phyloP scores from a whole-genome alignment of 2,888 invertebrate species.

The Agapostemon virescens region DNA sequence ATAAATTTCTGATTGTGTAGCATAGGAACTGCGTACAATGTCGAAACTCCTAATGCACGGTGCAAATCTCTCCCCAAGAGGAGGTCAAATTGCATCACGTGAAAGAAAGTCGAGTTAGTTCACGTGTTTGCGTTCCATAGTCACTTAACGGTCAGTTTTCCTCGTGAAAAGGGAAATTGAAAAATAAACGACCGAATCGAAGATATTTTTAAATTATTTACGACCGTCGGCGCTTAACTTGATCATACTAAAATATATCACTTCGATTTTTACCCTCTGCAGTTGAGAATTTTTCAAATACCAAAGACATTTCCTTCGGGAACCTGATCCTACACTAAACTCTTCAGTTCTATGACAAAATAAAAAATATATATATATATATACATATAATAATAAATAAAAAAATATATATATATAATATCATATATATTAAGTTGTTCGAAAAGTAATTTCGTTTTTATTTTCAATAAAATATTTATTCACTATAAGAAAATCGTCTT shows the following conservation, averaged over 20 bases:
- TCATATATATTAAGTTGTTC: too few species aligned
- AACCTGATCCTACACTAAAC: not conserved
- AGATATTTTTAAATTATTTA: not conserved
- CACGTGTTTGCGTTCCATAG: not conserved
- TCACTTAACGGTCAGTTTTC: conserved; percentile 6
- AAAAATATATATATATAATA: too few species aligned
- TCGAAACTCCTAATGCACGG: conserved; percentile 9
- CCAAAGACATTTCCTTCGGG: not conserved
- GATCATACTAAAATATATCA: not conserved
- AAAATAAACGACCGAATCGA: not conserved
- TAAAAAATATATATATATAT: too few species aligned
- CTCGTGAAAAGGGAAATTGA: not conserved
- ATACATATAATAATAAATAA: too few species aligned
- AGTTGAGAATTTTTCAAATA: not conserved
- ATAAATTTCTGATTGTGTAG: not conserved
- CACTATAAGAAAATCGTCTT: too few species aligned
- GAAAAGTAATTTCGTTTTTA: too few species aligned
- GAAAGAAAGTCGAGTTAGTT: conserved; percentile 21
- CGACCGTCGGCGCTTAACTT: not conserved
- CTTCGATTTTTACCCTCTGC: not conserved
- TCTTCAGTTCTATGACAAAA: not conserved
- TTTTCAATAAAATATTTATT: too few species aligned
- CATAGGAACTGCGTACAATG: conserved; percentile 1
- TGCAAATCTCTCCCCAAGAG: conserved; percentile 10
- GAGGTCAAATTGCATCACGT: conserved; percentile 20